Evolutionary conservation across 2,888 invertebrate genomes (phyloP), one percentile per base, ranked within the genome.

Genomic region (Patella pellucida): DNA sequence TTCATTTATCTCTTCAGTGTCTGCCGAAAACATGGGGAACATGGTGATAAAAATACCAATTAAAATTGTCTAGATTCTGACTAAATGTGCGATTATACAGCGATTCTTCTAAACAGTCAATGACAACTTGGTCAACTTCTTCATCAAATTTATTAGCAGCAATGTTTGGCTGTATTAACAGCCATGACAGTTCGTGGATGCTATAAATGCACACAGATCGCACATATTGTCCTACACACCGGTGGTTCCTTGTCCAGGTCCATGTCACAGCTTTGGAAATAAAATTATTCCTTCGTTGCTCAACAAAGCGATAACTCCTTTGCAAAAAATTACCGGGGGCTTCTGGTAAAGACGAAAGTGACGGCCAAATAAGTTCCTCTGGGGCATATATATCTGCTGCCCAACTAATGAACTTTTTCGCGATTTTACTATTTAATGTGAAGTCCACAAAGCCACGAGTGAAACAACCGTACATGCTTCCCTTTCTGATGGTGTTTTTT

Each of bases 141-240:
- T 79, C 23, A 69, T 86, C 74, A 23, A 85, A 62, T 68, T 85
- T 85, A 74, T 85, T 86, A 19, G 76, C 85, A 41, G 84, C 75
- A 12, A 86, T 72, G 11, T 85, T 76, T 2, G 78, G 76, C 7
- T 71, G 54, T 9, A 16, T 71, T 27, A 75, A 31, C 41, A 85
- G 67, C n/a, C 27, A 50, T n/a, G 78, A 73, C 31, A 85, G 23
- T 67, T 86, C 85, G 23, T 62, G 71, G 12, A 83, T 76, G 7
- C 86, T 84, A 70, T 78, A 86, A 11, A 84, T 80, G 68, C 85
- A 85, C 1, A 86, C 84, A 3, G 15, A 16, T 19, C 71, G 41
- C 7, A 71, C 71, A 52, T n/a, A 71, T 19, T 31, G 52, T 52
- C 74, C 77, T 1, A 27, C 50, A n/a, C 72, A 72, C 16, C 12